Percentiles rank a stretch among this genome's conserved stretches.
Evolutionary conservation across 1,140 invertebrate species (phyloP).

Genomic region (Mactra quadrangularis): DNA sequence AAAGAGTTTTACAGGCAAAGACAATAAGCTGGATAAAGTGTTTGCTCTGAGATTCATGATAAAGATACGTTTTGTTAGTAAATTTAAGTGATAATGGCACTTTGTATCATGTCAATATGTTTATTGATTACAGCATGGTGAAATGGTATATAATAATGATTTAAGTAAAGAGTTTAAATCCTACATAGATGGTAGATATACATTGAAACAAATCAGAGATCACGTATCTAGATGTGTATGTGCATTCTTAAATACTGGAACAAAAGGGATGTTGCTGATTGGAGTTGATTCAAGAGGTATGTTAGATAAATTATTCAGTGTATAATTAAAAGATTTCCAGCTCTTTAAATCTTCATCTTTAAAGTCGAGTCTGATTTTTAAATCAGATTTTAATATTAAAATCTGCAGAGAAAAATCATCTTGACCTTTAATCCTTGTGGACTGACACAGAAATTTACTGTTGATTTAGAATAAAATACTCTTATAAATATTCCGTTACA

Average conservation of each 20-base stretch:
- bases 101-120: too few relatives aligned
- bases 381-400: background rate
- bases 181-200: conserved; percentile 46
- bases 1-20: too few relatives aligned
- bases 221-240: conserved; percentile 32
- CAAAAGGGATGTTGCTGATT: conserved; percentile 47
- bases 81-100: too few relatives aligned
- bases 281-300: conserved; percentile 47
- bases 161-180: conserved; percentile 47
- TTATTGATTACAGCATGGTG: conserved; percentile 26
- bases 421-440: too few relatives aligned
- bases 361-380: too few relatives aligned
- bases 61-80: too few relatives aligned
- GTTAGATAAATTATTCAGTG: background rate
- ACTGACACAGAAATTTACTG: too few relatives aligned
- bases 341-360: too few relatives aligned
- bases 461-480: background rate
- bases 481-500: too few relatives aligned
- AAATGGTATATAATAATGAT: conserved; percentile 38
- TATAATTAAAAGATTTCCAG: too few relatives aligned
- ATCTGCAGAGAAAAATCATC: background rate
- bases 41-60: too few relatives aligned
- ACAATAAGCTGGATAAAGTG: too few relatives aligned
- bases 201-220: conserved; percentile 33
- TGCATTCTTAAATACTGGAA: conserved; percentile 33